Evolutionary conservation across 2,113 vertebrate genomes (phyloP), one percentile per base, ranked within the genome.

Genomic region (Geococcyx californianus): DNA sequence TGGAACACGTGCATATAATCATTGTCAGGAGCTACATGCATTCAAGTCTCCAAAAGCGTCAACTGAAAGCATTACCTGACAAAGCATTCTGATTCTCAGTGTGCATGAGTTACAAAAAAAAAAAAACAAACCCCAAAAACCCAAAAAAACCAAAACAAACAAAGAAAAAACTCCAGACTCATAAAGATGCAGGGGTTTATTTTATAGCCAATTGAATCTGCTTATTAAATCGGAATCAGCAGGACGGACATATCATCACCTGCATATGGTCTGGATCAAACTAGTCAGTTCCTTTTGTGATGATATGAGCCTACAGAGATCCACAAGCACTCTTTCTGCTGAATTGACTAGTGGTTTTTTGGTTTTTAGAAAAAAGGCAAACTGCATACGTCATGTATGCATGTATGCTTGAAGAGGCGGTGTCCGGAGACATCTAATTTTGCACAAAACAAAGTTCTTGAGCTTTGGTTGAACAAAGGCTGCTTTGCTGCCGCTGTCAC

Each of bases 21-120:
- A 59, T 94, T 83, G 84, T 89, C 87, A 77, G 76, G 95, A 96
- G 82, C 26, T 88, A 77, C 81, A 64, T 76, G 89, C 75, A 89
- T 95, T 96, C 87, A 92, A 60, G 72, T 81, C 63, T 51, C 87
- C 91, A 89, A 96, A 97, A 91, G 93, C 95, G 77, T 90, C 80
- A 84, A 93, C 86, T 95, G 93, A 97, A 95, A 94, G 58, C 82
- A 78, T 82, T 84, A 54, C 86, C 95, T 93, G 89, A 91, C 87
- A 87, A 94, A 96, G 91, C 94, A 87, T 95, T 96, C 69, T 82
- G 45, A 44, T 94, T 90, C 90, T 94, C 75, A 80, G 31, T 90
- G 84, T 16, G 56, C 92, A 95, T 92, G 93, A 95, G 93, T 95
- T 85, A 83, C 26, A 69, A 82, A 79, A 80, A 55, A 66, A 44